Conservation (phyloP, 2,888 invertebrate species). For the Xestia c-nigrum region DNA sequence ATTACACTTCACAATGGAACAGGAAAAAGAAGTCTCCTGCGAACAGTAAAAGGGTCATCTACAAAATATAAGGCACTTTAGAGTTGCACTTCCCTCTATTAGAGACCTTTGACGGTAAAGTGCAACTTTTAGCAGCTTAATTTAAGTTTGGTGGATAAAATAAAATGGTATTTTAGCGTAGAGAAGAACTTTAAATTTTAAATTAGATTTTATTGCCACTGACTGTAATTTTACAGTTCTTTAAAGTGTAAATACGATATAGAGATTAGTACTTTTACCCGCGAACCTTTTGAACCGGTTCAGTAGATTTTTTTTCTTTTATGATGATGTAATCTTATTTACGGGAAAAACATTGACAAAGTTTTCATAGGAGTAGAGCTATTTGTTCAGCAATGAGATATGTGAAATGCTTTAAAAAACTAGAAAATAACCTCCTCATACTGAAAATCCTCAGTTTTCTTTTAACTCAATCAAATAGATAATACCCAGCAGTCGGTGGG, state of each 20-base stretch:
- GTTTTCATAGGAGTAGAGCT: not conserved
- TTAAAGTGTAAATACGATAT: not conserved
- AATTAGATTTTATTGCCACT: not conserved
- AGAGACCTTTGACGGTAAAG: conserved; percentile 28
- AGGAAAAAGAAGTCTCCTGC: not conserved
- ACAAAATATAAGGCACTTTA: conserved; percentile 23
- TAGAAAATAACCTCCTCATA: not conserved
- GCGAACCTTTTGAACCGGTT: not conserved
- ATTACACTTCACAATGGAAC: conserved; percentile 18
- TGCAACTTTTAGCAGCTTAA: conserved; percentile 22
- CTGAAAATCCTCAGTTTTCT: not conserved
- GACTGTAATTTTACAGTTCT: not conserved
- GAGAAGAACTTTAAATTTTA: not conserved
- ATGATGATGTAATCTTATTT: not conserved
- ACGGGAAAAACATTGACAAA: not conserved
- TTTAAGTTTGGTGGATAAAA: conserved; percentile 2
- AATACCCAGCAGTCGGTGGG: not conserved
- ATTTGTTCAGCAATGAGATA: not conserved
- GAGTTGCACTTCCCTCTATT: conserved; percentile 33
- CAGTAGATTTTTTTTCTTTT: not conserved
- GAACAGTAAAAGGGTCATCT: not conserved
- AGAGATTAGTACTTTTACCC: not conserved
- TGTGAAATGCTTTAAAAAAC: not conserved
- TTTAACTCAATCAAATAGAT: not conserved
- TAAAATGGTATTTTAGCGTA: not conserved